Conservation (phyloP, 2,888 invertebrate species). For the Meganola albula region DNA sequence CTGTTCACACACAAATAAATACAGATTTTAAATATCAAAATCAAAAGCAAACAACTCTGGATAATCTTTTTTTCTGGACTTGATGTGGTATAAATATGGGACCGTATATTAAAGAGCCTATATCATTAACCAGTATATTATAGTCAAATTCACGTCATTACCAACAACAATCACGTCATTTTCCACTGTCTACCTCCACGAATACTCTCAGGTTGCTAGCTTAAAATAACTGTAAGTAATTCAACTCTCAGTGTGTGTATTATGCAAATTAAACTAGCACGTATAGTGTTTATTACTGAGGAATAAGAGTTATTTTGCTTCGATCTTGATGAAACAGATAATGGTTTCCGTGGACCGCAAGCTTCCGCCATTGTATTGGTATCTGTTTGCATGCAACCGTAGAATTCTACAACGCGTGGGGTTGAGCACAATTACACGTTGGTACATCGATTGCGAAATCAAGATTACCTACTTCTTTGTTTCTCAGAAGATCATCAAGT, state of each 20-base stretch:
- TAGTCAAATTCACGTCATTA: no score
- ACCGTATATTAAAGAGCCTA: no score
- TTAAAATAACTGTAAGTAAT: slow-evolving; percentile 44
- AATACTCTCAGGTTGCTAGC: slow-evolving; percentile 38
- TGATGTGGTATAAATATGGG: no score
- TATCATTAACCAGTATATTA: no score
- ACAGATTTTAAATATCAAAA: no score
- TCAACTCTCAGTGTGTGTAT: slow-evolving; percentile 34
- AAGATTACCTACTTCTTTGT: no score
- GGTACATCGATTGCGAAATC: no score
- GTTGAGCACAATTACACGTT: slow-evolving; percentile 20
- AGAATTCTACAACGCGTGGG: slow-evolving; percentile 23
- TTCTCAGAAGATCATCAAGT: no score
- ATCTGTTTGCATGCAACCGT: slow-evolving; percentile 36
- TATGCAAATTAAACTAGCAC: slow-evolving; percentile 21
- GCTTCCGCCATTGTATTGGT: slow-evolving; percentile 44
- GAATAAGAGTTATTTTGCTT: slow-evolving; percentile 26
- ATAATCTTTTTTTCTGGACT: no score
- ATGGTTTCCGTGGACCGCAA: slow-evolving; percentile 38
- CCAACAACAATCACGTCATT: background rate
- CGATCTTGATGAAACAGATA: slow-evolving; percentile 1
- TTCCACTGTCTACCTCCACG: background rate
- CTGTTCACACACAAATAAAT: no score
- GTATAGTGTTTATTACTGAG: slow-evolving; percentile 26
- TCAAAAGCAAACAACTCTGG: no score